A percentile compares a stretch with the other conserved stretches of the same genome.
Evolutionary conservation across 2,888 invertebrate genomes (phyloP).

Genomic region (Chrysolina oricalcia): DNA sequence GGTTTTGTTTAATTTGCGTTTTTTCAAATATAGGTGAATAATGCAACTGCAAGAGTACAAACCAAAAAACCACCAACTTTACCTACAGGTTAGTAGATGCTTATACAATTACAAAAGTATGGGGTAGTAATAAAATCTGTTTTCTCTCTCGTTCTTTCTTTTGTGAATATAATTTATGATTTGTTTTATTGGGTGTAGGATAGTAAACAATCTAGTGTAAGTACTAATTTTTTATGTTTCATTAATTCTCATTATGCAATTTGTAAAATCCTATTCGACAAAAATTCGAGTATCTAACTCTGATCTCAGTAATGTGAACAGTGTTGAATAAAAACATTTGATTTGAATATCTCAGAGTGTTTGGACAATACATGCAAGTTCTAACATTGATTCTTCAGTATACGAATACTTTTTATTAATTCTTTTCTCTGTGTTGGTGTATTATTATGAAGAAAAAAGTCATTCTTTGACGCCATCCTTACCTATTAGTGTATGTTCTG

Average conservation of each 20-base stretch:
- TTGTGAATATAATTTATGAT: background rate
- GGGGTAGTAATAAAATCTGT: background rate
- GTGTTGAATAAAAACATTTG: too few species aligned
- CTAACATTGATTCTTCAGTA: too few species aligned
- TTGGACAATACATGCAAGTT: too few species aligned
- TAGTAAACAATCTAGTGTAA: background rate
- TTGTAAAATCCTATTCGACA: background rate
- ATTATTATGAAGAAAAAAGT: too few species aligned
- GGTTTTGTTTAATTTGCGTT: conserved; percentile 61
- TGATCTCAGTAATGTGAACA: background rate
- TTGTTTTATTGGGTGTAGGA: background rate
- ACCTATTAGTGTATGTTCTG: too few species aligned
- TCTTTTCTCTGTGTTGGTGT: too few species aligned
- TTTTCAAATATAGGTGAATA: conserved; percentile 88
- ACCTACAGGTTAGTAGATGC: conserved; percentile 85
- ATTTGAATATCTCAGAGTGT: too few species aligned
- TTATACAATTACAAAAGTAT: background rate
- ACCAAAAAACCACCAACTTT: conserved; percentile 96
- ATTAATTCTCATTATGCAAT: background rate
- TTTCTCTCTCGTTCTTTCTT: background rate
- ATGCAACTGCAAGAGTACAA: conserved; percentile 99
- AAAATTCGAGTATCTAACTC: background rate
- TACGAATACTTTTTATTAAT: too few species aligned
- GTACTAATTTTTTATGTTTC: background rate
- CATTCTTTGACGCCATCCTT: too few species aligned